A percentile compares a stretch with the other conserved stretches of the same genome.
phyloP scores from a whole-genome alignment of 2,113 vertebrate genomes.

The Hypocryptadius cinnamomeus region DNA sequence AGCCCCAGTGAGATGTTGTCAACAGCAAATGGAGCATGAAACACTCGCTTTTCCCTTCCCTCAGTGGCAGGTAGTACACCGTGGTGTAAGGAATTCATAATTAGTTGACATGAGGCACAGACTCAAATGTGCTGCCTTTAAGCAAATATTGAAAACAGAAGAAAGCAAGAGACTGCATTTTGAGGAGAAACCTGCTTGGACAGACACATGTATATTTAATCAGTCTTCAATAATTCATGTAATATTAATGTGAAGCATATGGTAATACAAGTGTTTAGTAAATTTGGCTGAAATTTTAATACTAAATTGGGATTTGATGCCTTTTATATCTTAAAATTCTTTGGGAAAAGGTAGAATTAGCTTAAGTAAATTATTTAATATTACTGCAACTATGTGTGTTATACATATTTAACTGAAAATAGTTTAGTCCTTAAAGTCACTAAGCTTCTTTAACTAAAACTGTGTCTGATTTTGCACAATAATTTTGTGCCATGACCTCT shows the following conservation, averaged over 20 bases:
- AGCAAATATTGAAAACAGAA: conserved; percentile 35
- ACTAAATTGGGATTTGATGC: background rate
- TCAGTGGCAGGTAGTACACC: background rate
- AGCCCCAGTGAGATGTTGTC: background rate
- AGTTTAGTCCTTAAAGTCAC: background rate
- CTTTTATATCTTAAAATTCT: background rate
- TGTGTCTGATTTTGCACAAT: background rate
- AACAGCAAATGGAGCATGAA: conserved; percentile 8
- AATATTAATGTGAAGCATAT: background rate
- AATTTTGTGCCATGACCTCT: background rate
- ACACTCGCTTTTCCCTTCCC: background rate
- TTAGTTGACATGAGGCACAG: background rate
- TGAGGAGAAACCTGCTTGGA: conserved; percentile 3
- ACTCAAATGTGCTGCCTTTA: background rate
- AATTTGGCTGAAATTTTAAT: background rate
- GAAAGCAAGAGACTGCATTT: background rate
- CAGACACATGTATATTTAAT: conserved; percentile 28
- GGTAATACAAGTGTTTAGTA: background rate
- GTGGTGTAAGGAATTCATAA: background rate
- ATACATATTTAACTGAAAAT: background rate
- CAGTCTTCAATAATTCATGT: conserved; percentile 15
- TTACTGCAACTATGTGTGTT: background rate
- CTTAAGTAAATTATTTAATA: background rate
- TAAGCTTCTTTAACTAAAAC: background rate
- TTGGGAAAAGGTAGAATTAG: background rate